Base-by-base conservation (phyloP, 2,888 invertebrate genomes). In the Zonitis immaculata region DNA sequence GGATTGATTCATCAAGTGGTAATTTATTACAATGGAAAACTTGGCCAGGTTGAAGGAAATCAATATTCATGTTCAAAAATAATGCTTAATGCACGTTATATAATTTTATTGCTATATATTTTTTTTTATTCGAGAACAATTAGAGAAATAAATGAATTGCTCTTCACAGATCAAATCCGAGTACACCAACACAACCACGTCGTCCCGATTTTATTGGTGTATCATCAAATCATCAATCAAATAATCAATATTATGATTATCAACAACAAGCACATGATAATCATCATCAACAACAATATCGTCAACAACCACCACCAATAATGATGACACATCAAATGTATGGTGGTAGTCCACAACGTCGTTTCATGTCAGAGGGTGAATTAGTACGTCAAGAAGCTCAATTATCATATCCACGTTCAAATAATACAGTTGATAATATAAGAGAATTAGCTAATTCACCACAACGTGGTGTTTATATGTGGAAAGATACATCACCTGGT, bases 151-250 rank as follows among this genome's bases (percentile, higher is more conserved):
- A n/a, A n/a, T n/a, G 16, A 28, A 35, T 56, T 52, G 66, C 66
- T 60, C 62, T 72, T 66, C 80, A 77, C 85, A 92, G 92, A 85
- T 92, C 92, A 67, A 92, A 92, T 80, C 93, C 92, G 68, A 91
- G 91, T 74, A 92, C 92, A 71, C 93, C 93, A 69, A 92, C 92
- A 70, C 90, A 90, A 82, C 88, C 90, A 66, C 84, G 91, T 71
- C 84, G 91, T 65, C 91, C 91, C 54, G 91, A 91, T 79, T 92
- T 91, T 79, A 91, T 91, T 74, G 86, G 89, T 67, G 88, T 73
- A 27, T 71, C 73, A 22, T 22, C 76, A 55, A 76, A 76, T 56
- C 76, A 77, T 56, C 69, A 68, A 50, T 75, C 67, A 66, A 74
- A 72, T 49, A 55, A 14, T 54, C 72, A 66, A 52, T 74, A 74